phyloP scores from a whole-genome alignment of 1,140 invertebrate species.

The Sogatella furcifera region DNA sequence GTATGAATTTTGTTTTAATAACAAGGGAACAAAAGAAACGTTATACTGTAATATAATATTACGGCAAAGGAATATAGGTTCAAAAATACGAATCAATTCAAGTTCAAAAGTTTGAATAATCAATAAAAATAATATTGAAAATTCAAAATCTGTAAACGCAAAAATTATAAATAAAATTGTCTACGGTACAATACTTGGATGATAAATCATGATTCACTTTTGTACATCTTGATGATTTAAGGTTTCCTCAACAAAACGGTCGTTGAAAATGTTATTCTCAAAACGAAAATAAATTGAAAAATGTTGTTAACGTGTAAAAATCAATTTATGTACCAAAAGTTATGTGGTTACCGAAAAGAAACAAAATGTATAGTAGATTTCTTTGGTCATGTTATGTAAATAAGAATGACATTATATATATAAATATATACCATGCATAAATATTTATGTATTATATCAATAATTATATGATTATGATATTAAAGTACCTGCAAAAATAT shows the following conservation, averaged over 20 bases:
- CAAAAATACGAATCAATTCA: no score
- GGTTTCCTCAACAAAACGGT: neutral
- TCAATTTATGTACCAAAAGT: conserved; percentile 17
- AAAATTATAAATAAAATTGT: neutral
- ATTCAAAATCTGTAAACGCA: neutral
- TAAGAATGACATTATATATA: conserved; percentile 16
- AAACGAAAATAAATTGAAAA: conserved; percentile 13
- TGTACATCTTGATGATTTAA: neutral
- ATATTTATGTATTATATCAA: conserved; percentile 19
- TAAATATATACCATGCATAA: conserved; percentile 16
- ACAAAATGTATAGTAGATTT: conserved; percentile 19
- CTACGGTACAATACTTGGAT: conserved; percentile 3
- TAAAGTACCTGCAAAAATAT: conserved; percentile 23
- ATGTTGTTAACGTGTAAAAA: no score
- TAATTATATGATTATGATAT: conserved; percentile 19
- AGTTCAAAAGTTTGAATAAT: neutral
- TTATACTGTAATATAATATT: no score
- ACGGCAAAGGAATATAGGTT: no score
- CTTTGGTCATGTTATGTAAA: no score
- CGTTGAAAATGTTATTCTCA: conserved; percentile 7
- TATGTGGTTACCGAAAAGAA: conserved; percentile 20
- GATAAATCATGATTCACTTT: neutral
- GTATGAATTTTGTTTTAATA: no score
- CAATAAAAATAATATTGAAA: no score
- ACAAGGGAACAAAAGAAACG: neutral